Evolutionary conservation across 2,797 vertebrate genomes (phyloP).

Genomic region (Thamnophis elegans): DNA sequence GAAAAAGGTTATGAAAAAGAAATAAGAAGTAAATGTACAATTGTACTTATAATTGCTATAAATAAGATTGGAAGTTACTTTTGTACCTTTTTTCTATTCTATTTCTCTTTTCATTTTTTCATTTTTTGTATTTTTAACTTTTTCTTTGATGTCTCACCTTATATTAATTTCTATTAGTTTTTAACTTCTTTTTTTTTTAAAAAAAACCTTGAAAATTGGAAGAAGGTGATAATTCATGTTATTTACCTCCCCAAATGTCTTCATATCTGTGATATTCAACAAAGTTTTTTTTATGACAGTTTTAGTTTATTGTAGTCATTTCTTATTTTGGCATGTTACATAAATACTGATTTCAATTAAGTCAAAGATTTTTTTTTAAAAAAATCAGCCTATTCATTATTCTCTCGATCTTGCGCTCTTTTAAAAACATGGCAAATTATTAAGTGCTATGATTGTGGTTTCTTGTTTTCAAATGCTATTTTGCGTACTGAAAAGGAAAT

Average conservation of each 20-base stretch:
- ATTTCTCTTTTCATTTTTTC: background rate
- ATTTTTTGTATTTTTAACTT: background rate
- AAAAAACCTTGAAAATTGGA: slow-evolving; percentile 57
- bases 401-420: slow-evolving; percentile 9
- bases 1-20: background rate
- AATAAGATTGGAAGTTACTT: background rate
- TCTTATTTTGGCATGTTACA: slow-evolving; percentile 60
- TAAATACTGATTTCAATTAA: slow-evolving; percentile 66
- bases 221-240: slow-evolving; percentile 74
- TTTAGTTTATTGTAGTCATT: slow-evolving; percentile 56
- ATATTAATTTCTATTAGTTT: background rate
- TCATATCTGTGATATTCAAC: slow-evolving; percentile 63
- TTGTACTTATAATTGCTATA: background rate
- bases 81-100: background rate
- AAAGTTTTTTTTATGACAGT: slow-evolving; percentile 57
- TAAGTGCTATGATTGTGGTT: slow-evolving; percentile 49
- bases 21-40: background rate
- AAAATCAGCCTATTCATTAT: slow-evolving; percentile 47
- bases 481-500: slow-evolving; percentile 8
- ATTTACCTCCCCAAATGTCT: slow-evolving; percentile 67
- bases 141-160: background rate
- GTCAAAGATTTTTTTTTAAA: slow-evolving; percentile 54
- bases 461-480: slow-evolving; percentile 46
- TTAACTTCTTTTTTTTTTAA: background rate
- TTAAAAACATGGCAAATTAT: slow-evolving; percentile 53